Evolutionary conservation across 2,113 vertebrate genomes (phyloP).

Genomic region (Mesocricetus auratus): DNA sequence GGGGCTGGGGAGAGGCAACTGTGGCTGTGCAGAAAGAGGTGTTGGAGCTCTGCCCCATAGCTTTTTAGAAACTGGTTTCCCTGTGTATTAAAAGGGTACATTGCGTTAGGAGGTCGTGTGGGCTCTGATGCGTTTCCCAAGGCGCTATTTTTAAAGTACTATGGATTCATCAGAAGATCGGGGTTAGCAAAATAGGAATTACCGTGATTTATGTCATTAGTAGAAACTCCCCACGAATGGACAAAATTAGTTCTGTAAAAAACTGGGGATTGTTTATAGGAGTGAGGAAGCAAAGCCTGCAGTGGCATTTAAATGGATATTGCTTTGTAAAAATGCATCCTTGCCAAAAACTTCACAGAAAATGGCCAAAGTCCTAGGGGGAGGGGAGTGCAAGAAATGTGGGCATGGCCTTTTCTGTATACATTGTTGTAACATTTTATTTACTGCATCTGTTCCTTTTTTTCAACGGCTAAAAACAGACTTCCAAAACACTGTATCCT

Average conservation of each 20-base stretch:
- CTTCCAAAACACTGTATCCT: constrained; percentile 64
- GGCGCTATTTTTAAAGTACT: not conserved
- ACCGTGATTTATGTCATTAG: not conserved
- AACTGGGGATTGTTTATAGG: not conserved
- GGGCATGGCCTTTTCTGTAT: not conserved
- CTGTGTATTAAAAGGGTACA: not conserved
- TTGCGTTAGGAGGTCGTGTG: not conserved
- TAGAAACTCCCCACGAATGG: not conserved
- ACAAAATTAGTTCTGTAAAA: constrained; percentile 29
- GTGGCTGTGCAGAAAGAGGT: not conserved
- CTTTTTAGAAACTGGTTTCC: constrained; percentile 37
- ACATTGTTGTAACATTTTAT: constrained; percentile 56
- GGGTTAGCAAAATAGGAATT: constrained; percentile 39
- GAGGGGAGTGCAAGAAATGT: not conserved
- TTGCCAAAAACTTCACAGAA: not conserved
- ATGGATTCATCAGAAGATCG: not conserved
- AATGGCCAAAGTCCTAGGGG: not conserved
- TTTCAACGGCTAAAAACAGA: constrained; percentile 53
- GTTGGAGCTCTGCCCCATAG: not conserved
- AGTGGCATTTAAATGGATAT: not conserved
- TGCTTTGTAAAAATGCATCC: not conserved
- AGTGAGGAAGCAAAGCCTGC: not conserved
- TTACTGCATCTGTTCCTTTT: constrained; percentile 60
- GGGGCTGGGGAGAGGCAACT: not conserved
- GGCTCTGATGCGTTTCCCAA: not conserved